Base-by-base conservation (phyloP, 2,888 invertebrate species). In the Aporophyla lueneburgensis region DNA sequence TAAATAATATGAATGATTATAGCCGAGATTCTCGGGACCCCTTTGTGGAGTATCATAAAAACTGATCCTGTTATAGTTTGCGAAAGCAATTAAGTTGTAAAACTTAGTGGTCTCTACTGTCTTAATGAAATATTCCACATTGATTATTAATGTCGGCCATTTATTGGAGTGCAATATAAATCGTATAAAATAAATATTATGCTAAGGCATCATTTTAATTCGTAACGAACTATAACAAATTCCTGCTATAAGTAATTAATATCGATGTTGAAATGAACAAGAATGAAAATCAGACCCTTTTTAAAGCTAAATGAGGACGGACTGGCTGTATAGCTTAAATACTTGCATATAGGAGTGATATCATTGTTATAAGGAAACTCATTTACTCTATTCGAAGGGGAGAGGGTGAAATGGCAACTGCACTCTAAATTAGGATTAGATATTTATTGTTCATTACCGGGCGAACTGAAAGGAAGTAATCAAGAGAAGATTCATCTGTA, bases 81-180 rank as follows among this genome's bases (percentile, higher is more conserved):
- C 96, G 91, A 95, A 93, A 91, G 93, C 94, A 94, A 96, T 96
- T 96, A 96, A 94, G 95, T 93, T 94, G 94, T 96, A 95, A 96
- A 96, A 94, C 92, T 94, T 93, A 94, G 93, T 93, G 93, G 93
- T 91, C 92, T 92, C 92, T 89, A 91, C 93, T 92, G 93, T 93
- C 93, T 93, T 93, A 95, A 96, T 95, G 94, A 95, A 95, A 95
- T 95, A 95, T 95, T 93, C 93, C 92, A 92, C 92, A 93, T 91
- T 92, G 92, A 93, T 94, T 93, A 94, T 94, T 94, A 94, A 94
- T 93, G 93, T 91, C 90, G 90, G 90, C 84, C 91, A 91, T 94
- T 94, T 94, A 94, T 93, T 94, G 92, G 83, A 80, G 87, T 86
- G 90, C 90, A 88, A 91, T 94, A 93, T 93, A 93, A 92, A 88